Conservation (phyloP, 2,888 invertebrate genomes). For the Leptinotarsa peninsularis region DNA sequence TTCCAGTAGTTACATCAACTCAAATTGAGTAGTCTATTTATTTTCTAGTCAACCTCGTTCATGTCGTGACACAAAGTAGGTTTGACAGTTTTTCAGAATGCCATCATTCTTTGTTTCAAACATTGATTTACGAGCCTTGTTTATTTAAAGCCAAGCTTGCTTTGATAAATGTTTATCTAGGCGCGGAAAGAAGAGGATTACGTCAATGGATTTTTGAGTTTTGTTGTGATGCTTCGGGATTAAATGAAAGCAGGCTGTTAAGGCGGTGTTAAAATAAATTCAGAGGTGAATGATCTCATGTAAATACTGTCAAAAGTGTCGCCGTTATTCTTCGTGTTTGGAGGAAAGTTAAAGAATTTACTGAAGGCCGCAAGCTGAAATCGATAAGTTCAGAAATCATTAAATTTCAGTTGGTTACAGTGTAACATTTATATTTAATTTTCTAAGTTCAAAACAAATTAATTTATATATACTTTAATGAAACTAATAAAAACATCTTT, state of each 20-base stretch:
- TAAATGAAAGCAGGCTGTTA: constrained; percentile 21
- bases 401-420: too few species aligned
- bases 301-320: not conserved
- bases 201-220: constrained; percentile 24
- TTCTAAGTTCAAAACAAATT: too few species aligned
- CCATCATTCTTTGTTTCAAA: constrained; percentile 32
- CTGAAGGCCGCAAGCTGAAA: too few species aligned
- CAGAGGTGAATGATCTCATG: constrained; percentile 14
- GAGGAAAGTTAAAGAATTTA: too few species aligned
- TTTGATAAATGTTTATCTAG: constrained; percentile 31
- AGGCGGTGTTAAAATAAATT: constrained; percentile 7
- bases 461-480: too few species aligned
- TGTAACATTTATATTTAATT: too few species aligned
- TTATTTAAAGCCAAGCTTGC: constrained; percentile 23
- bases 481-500: too few species aligned
- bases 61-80: constrained; percentile 14
- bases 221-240: constrained; percentile 17
- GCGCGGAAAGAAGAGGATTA: constrained; percentile 22
- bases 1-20: not conserved
- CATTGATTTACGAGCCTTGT: constrained; percentile 20
- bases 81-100: constrained; percentile 23
- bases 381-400: too few species aligned
- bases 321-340: not conserved
- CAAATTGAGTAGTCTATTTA: not conserved
- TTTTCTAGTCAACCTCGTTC: not conserved